Percentiles rank a stretch among this genome's conserved stretches.
These are phyloP conservation scores for Nothocercus julius DNA, from an alignment of 2,113 vertebrate genomes.

Conservation along the genomic window DNA sequence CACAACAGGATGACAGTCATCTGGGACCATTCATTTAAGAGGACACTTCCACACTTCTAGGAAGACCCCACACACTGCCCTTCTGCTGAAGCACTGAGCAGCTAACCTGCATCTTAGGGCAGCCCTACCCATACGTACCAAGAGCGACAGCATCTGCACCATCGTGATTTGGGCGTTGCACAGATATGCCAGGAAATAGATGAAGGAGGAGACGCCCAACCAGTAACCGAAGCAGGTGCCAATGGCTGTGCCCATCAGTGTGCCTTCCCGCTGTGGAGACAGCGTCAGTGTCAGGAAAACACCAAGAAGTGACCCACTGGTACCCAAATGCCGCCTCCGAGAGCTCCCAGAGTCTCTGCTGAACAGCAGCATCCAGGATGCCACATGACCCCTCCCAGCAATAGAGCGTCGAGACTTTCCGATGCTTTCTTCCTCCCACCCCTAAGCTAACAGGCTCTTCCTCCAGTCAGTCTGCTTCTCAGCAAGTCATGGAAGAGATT, in stretches of 20 bases:
- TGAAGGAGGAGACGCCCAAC: constrained; percentile 92
- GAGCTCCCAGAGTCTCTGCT: neutral
- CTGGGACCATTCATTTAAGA: neutral
- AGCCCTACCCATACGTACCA: constrained; percentile 78
- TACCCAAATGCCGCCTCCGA: neutral
- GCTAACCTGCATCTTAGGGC: neutral
- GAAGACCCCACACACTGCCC: neutral
- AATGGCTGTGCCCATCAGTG: constrained; percentile 97
- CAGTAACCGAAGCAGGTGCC: constrained; percentile 99
- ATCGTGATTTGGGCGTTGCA: constrained; percentile 98
- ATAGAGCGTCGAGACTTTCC: neutral
- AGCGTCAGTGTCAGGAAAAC: neutral
- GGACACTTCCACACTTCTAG: neutral
- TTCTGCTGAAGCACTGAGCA: neutral
- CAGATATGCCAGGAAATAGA: constrained; percentile 96
- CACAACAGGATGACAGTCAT: neutral
- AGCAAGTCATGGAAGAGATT: neutral
- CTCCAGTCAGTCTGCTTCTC: neutral
- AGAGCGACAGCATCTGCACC: constrained; percentile 94
- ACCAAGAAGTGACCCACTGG: neutral
- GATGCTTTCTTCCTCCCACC: neutral
- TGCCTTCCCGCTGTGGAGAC: constrained; percentile 91
- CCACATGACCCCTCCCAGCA: neutral
- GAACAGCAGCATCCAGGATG: neutral
- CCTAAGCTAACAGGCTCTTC: neutral